Evolutionary conservation across 1,140 invertebrate genomes (phyloP).

Genomic region (Gonatopus flavifemur): DNA sequence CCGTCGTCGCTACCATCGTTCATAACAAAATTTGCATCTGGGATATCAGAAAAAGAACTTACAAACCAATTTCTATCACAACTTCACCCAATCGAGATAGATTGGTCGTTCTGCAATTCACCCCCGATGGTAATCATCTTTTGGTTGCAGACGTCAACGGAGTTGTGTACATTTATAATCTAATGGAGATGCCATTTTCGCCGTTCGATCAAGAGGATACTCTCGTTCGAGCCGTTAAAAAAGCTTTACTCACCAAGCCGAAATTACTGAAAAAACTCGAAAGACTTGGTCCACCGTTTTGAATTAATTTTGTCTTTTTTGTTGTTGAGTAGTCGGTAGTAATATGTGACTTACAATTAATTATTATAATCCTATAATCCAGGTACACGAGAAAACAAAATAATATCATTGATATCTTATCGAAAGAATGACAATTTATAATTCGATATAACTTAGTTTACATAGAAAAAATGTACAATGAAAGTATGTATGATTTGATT

Average conservation of each 20-base stretch:
- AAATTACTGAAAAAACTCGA: slow-evolving; percentile 62
- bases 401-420: too few species aligned
- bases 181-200: slow-evolving; percentile 70
- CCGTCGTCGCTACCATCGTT: slow-evolving; percentile 76
- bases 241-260: slow-evolving; percentile 65
- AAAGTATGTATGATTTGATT: slow-evolving; percentile 13
- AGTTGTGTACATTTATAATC: slow-evolving; percentile 64
- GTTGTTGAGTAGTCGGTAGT: too few species aligned
- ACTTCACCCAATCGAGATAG: slow-evolving; percentile 47
- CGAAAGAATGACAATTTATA: slow-evolving; percentile 12
- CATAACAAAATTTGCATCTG: slow-evolving; percentile 72
- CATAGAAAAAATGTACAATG: slow-evolving; percentile 35
- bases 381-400: too few species aligned
- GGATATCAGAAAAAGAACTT: slow-evolving; percentile 69
- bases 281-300: slow-evolving; percentile 51
- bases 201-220: slow-evolving; percentile 66
- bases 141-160: slow-evolving; percentile 67
- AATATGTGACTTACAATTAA: too few species aligned
- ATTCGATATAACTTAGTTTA: slow-evolving; percentile 32
- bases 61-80: slow-evolving; percentile 65
- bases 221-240: slow-evolving; percentile 63
- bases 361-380: too few species aligned
- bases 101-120: slow-evolving; percentile 63
- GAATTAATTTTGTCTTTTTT: too few species aligned
- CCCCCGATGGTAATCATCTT: slow-evolving; percentile 66